These are phyloP conservation scores for Pammene fasciana DNA, from an alignment of 2,888 invertebrate genomes.

Conservation along the genomic window DNA sequence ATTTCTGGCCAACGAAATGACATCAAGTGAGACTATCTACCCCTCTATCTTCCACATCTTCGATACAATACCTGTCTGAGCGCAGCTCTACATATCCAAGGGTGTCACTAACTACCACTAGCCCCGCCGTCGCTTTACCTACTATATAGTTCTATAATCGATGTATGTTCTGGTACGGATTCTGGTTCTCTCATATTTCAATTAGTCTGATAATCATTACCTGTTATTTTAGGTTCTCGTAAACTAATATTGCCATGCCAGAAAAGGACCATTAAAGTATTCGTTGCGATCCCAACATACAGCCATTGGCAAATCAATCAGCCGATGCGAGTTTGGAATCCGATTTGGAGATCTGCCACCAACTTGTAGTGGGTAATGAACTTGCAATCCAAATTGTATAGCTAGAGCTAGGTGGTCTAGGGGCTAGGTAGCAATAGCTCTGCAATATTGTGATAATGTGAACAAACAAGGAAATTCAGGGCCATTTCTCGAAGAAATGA, in stretches of 20 bases:
- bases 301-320: slow-evolving; percentile 17
- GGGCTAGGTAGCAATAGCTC: not conserved
- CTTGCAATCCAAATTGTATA: not conserved
- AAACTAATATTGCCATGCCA: slow-evolving; percentile 8
- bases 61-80: no score
- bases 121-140: no score
- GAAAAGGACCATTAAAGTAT: not conserved
- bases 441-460: not conserved
- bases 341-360: slow-evolving; percentile 32
- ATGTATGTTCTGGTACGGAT: no score
- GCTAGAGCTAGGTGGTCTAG: not conserved
- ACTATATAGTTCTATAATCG: no score
- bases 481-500: no score
- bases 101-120: no score
- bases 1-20: no score
- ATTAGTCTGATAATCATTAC: not conserved
- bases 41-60: no score
- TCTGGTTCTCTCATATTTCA: no score
- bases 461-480: not conserved
- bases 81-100: no score
- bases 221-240: no score
- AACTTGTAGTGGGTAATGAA: slow-evolving; percentile 23
- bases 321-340: slow-evolving; percentile 19
- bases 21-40: no score
- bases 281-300: not conserved